Conservation (phyloP, 2,888 invertebrate genomes). For the Odontomyia ornata region DNA sequence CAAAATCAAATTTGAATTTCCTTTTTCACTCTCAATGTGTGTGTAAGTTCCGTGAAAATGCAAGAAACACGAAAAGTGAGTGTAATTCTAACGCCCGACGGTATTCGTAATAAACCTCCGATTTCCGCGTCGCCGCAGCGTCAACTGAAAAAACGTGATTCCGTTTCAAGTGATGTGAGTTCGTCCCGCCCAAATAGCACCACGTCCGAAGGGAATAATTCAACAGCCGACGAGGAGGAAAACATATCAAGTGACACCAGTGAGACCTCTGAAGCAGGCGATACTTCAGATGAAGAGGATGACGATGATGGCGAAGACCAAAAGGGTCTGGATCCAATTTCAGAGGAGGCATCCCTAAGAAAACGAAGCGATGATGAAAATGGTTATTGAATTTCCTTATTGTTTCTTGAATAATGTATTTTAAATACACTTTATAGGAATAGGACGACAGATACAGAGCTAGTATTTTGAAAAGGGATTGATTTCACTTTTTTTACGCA, state of each 20-base stretch:
- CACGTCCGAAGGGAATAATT: conserved; percentile 45
- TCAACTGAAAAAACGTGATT: conserved; percentile 48
- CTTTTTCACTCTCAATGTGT: no score
- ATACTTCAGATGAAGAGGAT: conserved; percentile 27
- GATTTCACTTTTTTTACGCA: background rate
- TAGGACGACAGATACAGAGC: background rate
- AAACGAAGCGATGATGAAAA: conserved; percentile 47
- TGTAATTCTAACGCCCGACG: conserved; percentile 48
- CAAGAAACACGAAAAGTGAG: conserved; percentile 37
- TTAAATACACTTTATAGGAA: no score
- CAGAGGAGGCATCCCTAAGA: conserved; percentile 49
- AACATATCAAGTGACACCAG: conserved; percentile 23
- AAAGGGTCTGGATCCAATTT: conserved; percentile 49
- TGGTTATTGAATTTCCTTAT: conserved; percentile 43
- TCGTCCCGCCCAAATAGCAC: conserved; percentile 51
- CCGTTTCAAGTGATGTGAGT: conserved; percentile 48
- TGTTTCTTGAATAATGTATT: background rate
- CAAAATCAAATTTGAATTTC: background rate
- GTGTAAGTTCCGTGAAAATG: background rate
- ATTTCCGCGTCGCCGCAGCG: conserved; percentile 43
- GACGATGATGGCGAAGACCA: conserved; percentile 36
- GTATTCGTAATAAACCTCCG: conserved; percentile 50
- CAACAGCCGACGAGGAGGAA: conserved; percentile 45
- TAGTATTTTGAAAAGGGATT: background rate
- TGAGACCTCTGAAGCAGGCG: conserved; percentile 15